Base-by-base conservation (phyloP, 2,888 invertebrate species). In the Digitonthophagus gazella region DNA sequence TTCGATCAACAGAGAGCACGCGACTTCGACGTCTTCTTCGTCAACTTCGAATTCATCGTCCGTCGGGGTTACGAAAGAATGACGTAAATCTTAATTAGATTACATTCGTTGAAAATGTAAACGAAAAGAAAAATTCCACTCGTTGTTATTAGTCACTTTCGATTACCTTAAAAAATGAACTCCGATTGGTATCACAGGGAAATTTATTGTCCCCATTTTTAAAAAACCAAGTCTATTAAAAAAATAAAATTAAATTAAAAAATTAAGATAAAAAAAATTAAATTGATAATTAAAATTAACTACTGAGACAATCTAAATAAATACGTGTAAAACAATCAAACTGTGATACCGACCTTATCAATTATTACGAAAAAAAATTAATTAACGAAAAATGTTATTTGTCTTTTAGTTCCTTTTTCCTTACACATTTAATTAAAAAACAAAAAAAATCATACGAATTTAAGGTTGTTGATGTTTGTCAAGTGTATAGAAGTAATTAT, bases 1-100 rank as follows among this genome's bases (percentile, higher is more conserved):
- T 84, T 91, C 90, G 77, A 85, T 91, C 82, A 90, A 91, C 84
- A 84, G 76, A 66, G 74, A 75, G 66, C 69, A 70, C 22, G 56
- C 66, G 56, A 64, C 44, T 18, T n/a, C 68, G n/a, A 64, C 15
- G 2, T 64, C 64, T 58, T 11, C 16, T 16, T 28, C 58, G 8
- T 63, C 68, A 6, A 61, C 61, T n/a, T n/a, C n/a, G 11, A 44
- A 44, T 44, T 44, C 28, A 3, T 44, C 28, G 11, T 2, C 28
- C 8, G 28, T 11, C 28, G 28, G n/a, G n/a, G n/a, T 44, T 44
- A 8, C 28, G 3, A 44, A 44, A 44, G 28, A 44, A 6, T 44
- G 28, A 44, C 28, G 11, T 44, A 44, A 44, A 22, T 22, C 6
- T 22, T 4, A 22, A 44, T 44, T 44, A 44, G 28, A 3, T 44